A percentile compares a stretch with the other conserved stretches of the same genome.
Conservation (phyloP, 2,797 vertebrate genomes). For the Tenualosa ilisha region DNA sequence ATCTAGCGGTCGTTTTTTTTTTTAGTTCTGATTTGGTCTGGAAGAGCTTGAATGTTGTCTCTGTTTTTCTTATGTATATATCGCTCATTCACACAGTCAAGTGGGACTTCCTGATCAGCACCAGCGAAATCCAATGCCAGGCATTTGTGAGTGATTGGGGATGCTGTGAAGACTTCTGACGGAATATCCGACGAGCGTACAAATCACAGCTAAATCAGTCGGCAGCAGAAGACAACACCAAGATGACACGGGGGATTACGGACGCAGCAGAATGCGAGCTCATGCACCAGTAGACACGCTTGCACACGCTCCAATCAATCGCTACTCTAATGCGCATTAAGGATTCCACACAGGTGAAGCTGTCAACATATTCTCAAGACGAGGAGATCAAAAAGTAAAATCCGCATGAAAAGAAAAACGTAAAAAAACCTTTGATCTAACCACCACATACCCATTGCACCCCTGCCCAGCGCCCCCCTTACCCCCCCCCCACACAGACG, state of each 20-base stretch:
- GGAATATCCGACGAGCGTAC: not conserved
- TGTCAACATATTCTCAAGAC: constrained; percentile 14
- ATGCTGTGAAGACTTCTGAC: not conserved
- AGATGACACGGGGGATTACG: not conserved
- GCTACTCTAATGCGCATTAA: constrained; percentile 1
- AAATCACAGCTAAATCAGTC: not conserved
- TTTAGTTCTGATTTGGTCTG: not conserved
- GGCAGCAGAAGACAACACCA: not conserved
- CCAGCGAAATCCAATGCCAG: not conserved
- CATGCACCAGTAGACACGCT: not conserved
- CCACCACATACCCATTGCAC: not conserved
- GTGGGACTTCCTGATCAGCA: not conserved
- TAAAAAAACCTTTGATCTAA: constrained; percentile 25
- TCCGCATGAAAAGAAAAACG: not conserved
- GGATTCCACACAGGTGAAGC: constrained; percentile 25
- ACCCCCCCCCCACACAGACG: no score
- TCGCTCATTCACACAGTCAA: not conserved
- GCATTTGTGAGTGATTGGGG: not conserved
- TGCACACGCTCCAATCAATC: constrained; percentile 2
- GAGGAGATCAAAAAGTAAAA: constrained; percentile 35
- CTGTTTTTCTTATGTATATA: not conserved
- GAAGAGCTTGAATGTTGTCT: not conserved
- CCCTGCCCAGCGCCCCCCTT: not conserved
- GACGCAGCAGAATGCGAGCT: constrained; percentile 2
- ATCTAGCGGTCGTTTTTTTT: not conserved